phyloP scores from a whole-genome alignment of 2,888 invertebrate species.

The Limulus polyphemus region DNA sequence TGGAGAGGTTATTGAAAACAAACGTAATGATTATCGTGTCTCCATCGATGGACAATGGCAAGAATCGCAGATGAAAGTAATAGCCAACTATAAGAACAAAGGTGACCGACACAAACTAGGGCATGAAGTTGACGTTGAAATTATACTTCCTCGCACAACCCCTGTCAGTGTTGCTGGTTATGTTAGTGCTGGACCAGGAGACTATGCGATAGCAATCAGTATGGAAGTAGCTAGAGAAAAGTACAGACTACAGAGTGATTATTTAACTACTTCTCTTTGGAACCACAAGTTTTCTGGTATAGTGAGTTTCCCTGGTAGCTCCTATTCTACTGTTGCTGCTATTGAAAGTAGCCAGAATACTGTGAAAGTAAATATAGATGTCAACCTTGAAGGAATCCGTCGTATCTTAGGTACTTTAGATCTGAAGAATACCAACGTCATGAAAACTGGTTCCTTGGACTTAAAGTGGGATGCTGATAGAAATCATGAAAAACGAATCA shows the following conservation, averaged over 20 bases:
- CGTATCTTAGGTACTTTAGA: background rate
- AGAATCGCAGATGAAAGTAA: slow-evolving; percentile 6
- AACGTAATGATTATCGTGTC: slow-evolving; percentile 11
- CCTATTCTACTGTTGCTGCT: slow-evolving; percentile 11
- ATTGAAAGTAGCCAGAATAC: background rate
- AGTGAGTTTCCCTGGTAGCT: slow-evolving; percentile 3
- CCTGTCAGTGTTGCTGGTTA: slow-evolving; percentile 7
- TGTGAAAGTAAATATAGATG: background rate
- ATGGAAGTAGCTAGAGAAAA: slow-evolving; percentile 8
- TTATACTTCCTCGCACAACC: slow-evolving; percentile 7
- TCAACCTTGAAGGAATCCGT: background rate
- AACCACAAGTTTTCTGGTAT: slow-evolving; percentile 11
- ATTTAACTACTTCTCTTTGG: slow-evolving; percentile 2
- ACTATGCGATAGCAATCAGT: slow-evolving; percentile 8
- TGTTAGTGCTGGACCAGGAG: slow-evolving; percentile 3
- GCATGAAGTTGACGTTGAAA: slow-evolving; percentile 12
- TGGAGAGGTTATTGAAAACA: slow-evolving; percentile 8
- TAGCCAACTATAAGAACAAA: slow-evolving; percentile 14
- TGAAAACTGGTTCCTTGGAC: slow-evolving; percentile 14
- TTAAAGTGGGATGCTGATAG: slow-evolving; percentile 19
- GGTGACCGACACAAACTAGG: slow-evolving; percentile 7
- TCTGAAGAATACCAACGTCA: background rate
- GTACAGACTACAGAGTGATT: slow-evolving; percentile 11
- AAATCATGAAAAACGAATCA: slow-evolving; percentile 13
- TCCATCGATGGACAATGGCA: slow-evolving; percentile 14